Percentiles rank a stretch among this genome's conserved stretches.
These are phyloP conservation scores for Girardinichthys multiradiatus DNA, from an alignment of 2,113 vertebrate genomes.

Conservation along the genomic window DNA sequence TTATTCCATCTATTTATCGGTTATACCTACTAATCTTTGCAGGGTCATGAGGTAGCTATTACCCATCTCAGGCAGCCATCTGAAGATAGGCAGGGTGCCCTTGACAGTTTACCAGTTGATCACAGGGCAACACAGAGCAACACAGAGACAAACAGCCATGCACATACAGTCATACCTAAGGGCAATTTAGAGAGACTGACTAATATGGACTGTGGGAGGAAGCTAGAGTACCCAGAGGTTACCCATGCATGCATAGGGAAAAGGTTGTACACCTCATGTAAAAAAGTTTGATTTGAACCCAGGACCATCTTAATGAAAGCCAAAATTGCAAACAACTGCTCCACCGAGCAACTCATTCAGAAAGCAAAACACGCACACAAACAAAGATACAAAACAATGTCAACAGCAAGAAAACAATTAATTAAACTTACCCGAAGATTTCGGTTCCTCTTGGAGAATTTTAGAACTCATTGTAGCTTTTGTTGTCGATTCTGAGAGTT, in stretches of 20 bases:
- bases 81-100: no score
- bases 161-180: neutral
- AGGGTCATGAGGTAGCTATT: no score
- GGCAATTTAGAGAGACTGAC: neutral
- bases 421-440: constrained; percentile 44
- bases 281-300: neutral
- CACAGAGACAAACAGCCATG: neutral
- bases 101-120: no score
- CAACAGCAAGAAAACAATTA: neutral
- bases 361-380: neutral
- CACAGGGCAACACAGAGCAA: no score
- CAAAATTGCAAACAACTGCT: neutral
- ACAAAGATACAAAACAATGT: neutral
- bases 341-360: neutral
- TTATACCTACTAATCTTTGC: no score
- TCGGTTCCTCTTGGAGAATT: constrained; percentile 22
- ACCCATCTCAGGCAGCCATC: no score
- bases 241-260: no score
- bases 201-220: neutral
- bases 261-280: neutral
- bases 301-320: neutral
- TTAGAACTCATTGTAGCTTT: constrained; percentile 42
- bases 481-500: neutral
- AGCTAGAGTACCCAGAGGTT: no score
- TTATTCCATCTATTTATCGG: no score